These are phyloP conservation scores for Clamator glandarius DNA, from an alignment of 2,797 vertebrate genomes.

Conservation along the genomic window DNA sequence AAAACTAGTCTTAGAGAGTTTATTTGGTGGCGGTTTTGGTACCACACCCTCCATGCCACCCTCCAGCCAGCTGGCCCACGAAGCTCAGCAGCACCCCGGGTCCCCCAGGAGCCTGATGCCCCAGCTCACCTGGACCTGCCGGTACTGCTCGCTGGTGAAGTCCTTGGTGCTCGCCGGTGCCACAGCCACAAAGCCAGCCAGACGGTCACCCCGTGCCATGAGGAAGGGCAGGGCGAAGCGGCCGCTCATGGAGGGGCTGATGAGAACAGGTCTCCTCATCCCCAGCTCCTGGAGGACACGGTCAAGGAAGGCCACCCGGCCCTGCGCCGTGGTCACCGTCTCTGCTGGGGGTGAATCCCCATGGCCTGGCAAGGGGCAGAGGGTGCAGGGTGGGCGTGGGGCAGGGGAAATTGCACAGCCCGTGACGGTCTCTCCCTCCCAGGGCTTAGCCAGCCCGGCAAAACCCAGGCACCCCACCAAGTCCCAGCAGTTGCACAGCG, in stretches of 20 bases:
- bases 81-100: not conserved
- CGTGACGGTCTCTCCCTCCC: not conserved
- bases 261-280: conserved; percentile 81
- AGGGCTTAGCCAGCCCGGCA: not conserved
- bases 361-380: conserved; percentile 80
- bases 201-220: conserved; percentile 79
- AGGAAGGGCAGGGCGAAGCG: conserved; percentile 92
- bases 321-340: conserved; percentile 81
- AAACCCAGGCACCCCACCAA: rapidly evolving
- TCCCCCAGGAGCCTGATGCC: not conserved
- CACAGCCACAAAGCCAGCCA: conserved; percentile 89
- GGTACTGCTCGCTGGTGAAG: conserved; percentile 87
- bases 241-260: conserved; percentile 96
- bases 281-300: conserved; percentile 84
- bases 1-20: too few species aligned
- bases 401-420: not conserved
- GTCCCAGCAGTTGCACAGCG: rapidly evolving
- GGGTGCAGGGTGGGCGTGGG: rapidly evolving
- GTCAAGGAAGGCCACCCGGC: conserved; percentile 85
- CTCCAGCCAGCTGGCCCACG: not conserved
- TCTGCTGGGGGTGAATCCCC: conserved; percentile 85
- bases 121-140: conserved; percentile 84
- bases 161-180: conserved; percentile 89
- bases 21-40: too few species aligned
- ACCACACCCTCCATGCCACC: not conserved